Conservation (phyloP, 2,888 invertebrate species). For the Lumbricus terrestris region DNA sequence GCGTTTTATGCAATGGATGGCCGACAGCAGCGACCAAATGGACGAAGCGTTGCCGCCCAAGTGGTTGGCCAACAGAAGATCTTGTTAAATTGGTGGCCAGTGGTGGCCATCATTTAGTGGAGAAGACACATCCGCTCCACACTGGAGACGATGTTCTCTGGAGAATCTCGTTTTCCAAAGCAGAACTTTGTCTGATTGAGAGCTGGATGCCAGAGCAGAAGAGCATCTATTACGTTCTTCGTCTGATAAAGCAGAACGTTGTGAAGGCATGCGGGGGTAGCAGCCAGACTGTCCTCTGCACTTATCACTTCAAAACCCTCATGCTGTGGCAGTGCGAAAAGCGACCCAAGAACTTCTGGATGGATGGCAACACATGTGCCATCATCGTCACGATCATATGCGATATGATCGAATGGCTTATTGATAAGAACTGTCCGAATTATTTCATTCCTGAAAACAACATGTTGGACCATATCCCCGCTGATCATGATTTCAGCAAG, state of each 20-base stretch:
- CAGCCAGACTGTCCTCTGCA: background rate
- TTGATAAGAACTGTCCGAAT: background rate
- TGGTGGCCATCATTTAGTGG: background rate
- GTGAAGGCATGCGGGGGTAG: background rate
- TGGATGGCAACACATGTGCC: background rate
- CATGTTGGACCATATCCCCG: background rate
- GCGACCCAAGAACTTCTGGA: background rate
- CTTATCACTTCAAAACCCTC: background rate
- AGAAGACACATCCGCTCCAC: background rate
- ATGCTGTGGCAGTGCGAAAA: slow-evolving; percentile 9
- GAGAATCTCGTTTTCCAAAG: slow-evolving; percentile 6
- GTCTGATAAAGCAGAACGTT: background rate
- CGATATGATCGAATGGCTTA: background rate
- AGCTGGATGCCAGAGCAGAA: background rate
- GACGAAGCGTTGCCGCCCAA: background rate
- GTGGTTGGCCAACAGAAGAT: background rate
- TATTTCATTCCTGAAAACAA: slow-evolving; percentile 10
- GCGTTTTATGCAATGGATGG: background rate
- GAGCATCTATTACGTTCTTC: background rate
- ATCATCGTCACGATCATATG: background rate
- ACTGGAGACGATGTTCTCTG: background rate
- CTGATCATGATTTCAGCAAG: background rate
- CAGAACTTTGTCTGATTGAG: background rate
- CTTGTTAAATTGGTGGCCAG: background rate
- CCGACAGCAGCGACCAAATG: background rate